Base-by-base conservation (phyloP, 35 echinoderm and acorn worm genomes). In the Strongylocentrotus purpuratus region DNA sequence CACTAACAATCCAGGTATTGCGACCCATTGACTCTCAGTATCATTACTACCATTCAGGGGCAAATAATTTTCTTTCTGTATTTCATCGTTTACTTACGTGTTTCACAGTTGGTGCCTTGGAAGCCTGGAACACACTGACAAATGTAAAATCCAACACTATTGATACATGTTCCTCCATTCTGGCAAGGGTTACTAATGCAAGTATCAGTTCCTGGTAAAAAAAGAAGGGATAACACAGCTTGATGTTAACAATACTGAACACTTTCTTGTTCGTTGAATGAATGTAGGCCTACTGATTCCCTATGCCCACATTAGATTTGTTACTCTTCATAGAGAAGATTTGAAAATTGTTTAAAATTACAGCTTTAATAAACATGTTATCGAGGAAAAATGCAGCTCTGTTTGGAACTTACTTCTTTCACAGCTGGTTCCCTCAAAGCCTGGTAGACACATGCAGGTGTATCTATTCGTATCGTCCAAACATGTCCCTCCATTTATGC, bases 401-500 rank as follows among this genome's bases (percentile, higher is more conserved):
- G 50, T 15, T 10, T n/a, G n/a, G 9, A 0, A 89, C 95, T 88
- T 94, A 96, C 95, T 93, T n/a, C 87, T 96, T 86, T 96, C 92
- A 28, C 95, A 96, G 93, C 58, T 94, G 0, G 86, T 71, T 88
- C 95, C 95, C 15, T 85, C 48, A 47, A 87, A 86, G 22, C 96
- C 94, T 33, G 60, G 41, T 58, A 31, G 33, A 89, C 96, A 96
- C 14, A 48, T 10, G 46, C 96, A 96, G 11, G 78, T 96, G 59
- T 50, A 94, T 5, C 94, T 61, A 70, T 94, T 87, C 6, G 20
- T 13, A 14, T 32, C 33, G 32, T 96, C 48, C 8, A 96, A 11
- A 33, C 96, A 96, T 18, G 85, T 58, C 15, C 94, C 97, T 32
- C 94, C 92, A 93, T 98, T 98, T 47, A 86, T 78, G 91, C 97